A percentile compares a stretch with the other conserved stretches of the same genome.
Conservation (phyloP, 2,888 invertebrate species). For the Matsumyia berberina region DNA sequence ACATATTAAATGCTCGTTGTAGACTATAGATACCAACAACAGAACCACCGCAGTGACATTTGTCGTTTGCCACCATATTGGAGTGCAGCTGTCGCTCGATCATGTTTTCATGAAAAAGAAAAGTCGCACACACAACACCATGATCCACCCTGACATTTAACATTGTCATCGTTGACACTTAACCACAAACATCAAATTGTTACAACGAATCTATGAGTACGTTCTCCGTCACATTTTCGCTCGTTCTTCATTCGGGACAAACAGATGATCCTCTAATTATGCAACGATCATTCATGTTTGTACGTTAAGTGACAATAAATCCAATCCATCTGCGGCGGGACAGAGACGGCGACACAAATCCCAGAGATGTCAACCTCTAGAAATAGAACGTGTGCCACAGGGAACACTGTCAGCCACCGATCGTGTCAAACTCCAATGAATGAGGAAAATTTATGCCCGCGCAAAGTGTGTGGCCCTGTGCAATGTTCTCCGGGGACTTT, state of each 20-base stretch:
- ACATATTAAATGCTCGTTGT: conserved; percentile 70
- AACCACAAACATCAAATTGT: conserved; percentile 79
- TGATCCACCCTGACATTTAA: conserved; percentile 83
- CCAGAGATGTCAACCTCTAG: conserved; percentile 58
- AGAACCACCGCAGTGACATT: conserved; percentile 50
- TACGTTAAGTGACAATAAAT: conserved; percentile 68
- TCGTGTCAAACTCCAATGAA: conserved; percentile 75
- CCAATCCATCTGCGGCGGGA: conserved; percentile 15
- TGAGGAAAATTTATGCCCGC: conserved; percentile 67
- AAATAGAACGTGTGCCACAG: conserved; percentile 69
- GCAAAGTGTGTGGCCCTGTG: conserved; percentile 73
- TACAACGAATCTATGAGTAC: conserved; percentile 67
- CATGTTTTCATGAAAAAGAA: conserved; percentile 60
- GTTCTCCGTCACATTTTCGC: conserved; percentile 61
- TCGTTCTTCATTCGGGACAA: conserved; percentile 72
- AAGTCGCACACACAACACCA: conserved; percentile 42
- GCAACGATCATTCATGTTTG: conserved; percentile 76
- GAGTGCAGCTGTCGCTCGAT: conserved; percentile 71
- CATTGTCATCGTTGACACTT: conserved; percentile 84
- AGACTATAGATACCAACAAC: conserved; percentile 41
- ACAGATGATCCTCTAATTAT: conserved; percentile 76
- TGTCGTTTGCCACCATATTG: conserved; percentile 42
- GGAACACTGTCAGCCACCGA: conserved; percentile 47
- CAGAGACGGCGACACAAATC: conserved; percentile 11
- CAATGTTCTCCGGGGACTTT: conserved; percentile 62